Conservation (phyloP, 2,888 invertebrate genomes). For the Drosophila mayaguana region DNA sequence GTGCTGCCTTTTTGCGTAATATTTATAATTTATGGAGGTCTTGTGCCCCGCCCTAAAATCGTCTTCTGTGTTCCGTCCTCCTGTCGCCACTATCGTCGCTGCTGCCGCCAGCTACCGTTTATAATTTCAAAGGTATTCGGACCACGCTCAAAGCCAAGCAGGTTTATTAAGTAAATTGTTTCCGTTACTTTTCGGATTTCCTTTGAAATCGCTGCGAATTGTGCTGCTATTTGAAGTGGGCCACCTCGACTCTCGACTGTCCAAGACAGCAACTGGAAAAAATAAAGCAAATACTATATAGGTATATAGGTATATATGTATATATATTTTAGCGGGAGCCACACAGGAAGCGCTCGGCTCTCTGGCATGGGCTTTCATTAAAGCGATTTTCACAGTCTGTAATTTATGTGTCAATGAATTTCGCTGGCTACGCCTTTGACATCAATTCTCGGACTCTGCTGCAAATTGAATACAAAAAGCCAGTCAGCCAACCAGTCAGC, state of each 20-base stretch:
- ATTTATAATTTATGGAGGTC: constrained; percentile 71
- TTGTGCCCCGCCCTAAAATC: background rate
- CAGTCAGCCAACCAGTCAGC: constrained; percentile 9
- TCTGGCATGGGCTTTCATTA: constrained; percentile 45
- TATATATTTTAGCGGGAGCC: background rate
- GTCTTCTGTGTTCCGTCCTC: background rate
- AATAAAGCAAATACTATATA: background rate
- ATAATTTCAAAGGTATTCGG: constrained; percentile 64
- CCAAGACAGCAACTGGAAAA: constrained; percentile 37
- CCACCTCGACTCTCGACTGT: constrained; percentile 18
- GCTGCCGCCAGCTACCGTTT: constrained; percentile 34
- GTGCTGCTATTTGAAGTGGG: constrained; percentile 50
- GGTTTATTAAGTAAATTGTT: constrained; percentile 73
- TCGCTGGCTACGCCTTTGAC: constrained; percentile 58
- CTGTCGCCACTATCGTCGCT: background rate
- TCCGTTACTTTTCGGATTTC: constrained; percentile 68
- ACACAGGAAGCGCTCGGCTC: constrained; percentile 45
- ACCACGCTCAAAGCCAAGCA: constrained; percentile 36
- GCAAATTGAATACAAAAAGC: constrained; percentile 58
- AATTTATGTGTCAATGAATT: constrained; percentile 69
- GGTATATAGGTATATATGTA: background rate
- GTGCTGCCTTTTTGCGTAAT: constrained; percentile 62
- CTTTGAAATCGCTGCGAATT: constrained; percentile 51
- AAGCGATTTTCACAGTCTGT: constrained; percentile 55
- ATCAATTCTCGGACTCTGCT: constrained; percentile 53